Base-by-base conservation (phyloP, 2,113 vertebrate genomes). In the Sarotherodon lohbergeri region DNA sequence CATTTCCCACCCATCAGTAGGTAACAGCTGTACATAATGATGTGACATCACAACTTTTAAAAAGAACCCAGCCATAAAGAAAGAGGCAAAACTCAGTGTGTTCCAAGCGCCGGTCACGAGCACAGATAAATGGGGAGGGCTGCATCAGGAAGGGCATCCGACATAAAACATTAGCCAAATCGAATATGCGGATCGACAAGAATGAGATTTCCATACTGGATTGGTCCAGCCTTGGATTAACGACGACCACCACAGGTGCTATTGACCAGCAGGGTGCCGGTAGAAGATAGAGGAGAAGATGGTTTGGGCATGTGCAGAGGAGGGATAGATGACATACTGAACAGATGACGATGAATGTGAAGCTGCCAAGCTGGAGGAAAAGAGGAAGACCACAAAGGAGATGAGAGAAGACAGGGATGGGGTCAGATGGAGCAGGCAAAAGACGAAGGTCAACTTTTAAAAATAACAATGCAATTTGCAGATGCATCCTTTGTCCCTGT, bases 381-480 rank as follows among this genome's bases (percentile, higher is more conserved):
- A 48, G 43, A 0, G 16, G 3, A 50, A 48, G 71, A 50, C 43
- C 71, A 50, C 43, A 76, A 46, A 50, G 16, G 27, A 78, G 71
- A 12, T 29, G 24, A 50, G 6, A 76, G 71, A 76, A 76, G 71
- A 76, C 0, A 76, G 24, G 2, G 24, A 19, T 76, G 0, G 71
- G 71, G 24, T 50, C 0, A 29, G 43, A 0, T 76, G 43, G 43
- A 76, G 9, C 71, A 50, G 43, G 43, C 9, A 48, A 50, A 19
- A 76, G 41, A 73, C 46, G 41, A 76, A 29, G 43, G 52, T 19
- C 46, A 32, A 19, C 27, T 81, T 80, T 66, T 32, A 73, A 46
- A 32, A n/a, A 81, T 76, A 39, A 13, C 5, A 36, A 16, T 78
- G 29, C 81, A 19, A 83, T 87, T 83, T 41, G 17, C 22, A 9